Conservation (phyloP, 2,797 vertebrate genomes). For the Sebastes trivittatus region DNA sequence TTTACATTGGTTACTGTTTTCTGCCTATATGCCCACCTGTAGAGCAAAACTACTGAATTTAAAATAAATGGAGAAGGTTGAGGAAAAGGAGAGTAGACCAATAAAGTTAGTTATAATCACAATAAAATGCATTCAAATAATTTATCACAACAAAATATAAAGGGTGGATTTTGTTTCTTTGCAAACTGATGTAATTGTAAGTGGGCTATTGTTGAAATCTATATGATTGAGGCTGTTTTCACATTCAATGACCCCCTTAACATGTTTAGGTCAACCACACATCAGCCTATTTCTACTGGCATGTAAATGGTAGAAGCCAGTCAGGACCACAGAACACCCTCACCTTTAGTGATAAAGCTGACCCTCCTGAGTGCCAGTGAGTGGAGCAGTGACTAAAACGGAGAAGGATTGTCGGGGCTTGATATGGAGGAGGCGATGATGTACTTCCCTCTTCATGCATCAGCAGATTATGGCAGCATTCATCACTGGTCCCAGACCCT, state of each 20-base stretch:
- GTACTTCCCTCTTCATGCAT: constrained; percentile 76
- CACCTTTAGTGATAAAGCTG: constrained; percentile 35
- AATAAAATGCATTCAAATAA: not conserved
- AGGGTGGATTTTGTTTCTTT: not conserved
- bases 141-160: not conserved
- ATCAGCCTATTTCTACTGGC: not conserved
- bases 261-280: constrained; percentile 1
- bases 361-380: not conserved
- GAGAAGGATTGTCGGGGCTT: constrained; percentile 55
- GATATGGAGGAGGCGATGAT: constrained; percentile 69
- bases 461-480: constrained; percentile 76
- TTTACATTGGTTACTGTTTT: not conserved
- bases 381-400: constrained; percentile 44
- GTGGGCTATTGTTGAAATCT: not conserved
- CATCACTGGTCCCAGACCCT: constrained; percentile 66
- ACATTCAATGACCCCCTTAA: not conserved
- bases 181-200: not conserved
- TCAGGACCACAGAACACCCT: constrained; percentile 1
- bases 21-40: not conserved
- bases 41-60: not conserved
- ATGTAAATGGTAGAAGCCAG: constrained; percentile 6
- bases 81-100: not conserved
- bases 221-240: not conserved
- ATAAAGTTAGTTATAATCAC: not conserved
- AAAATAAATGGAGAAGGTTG: not conserved